Base-by-base conservation (phyloP, 2,888 invertebrate species). In the Galeopsomyia nigrocyanea region DNA sequence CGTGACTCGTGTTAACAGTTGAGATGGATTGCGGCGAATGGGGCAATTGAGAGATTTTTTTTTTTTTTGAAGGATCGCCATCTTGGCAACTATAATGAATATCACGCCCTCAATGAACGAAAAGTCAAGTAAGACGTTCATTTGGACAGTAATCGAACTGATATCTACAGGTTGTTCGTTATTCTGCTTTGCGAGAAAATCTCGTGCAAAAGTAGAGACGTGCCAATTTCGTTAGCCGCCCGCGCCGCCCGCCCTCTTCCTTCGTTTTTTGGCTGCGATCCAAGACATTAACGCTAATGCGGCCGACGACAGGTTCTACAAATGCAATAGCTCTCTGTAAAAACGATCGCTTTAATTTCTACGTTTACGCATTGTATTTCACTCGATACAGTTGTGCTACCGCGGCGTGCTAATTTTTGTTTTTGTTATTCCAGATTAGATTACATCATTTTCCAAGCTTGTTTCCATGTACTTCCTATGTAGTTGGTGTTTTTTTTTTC, bases 101-200 rank as follows among this genome's bases (percentile, higher is more conserved):
- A n/a, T n/a, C n/a, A n/a, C n/a, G n/a, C n/a, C n/a, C n/a, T n/a
- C n/a, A n/a, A n/a, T n/a, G n/a, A n/a, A n/a, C n/a, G n/a, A n/a
- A n/a, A n/a, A n/a, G n/a, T n/a, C 39, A 39, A 39, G 13, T 10
- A 7, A 39, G 39, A 39, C 39, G 13, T 10, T 39, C 7, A 39
- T 10, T 39, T 39, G 2, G 39, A 39, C 39, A 13, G 5, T 9
- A 3, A 39, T 39, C 7, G 39, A 39, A 10, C 61, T 68, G 69
- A 65, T 39, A 69, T 81, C 82, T 81, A 83, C 83, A 83, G 83
- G 83, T 83, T 82, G 83, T 81, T 82, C 82, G 80, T 82, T 82
- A 80, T 57, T 70, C 67, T 58, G 31, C 62, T 62, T 21, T 14
- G 13, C 17, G 50, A 19, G 31, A 50, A 56, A 55, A 21, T 39